Conservation (phyloP, 2,797 vertebrate species). For the Xiphorhynchus erythropygius region DNA sequence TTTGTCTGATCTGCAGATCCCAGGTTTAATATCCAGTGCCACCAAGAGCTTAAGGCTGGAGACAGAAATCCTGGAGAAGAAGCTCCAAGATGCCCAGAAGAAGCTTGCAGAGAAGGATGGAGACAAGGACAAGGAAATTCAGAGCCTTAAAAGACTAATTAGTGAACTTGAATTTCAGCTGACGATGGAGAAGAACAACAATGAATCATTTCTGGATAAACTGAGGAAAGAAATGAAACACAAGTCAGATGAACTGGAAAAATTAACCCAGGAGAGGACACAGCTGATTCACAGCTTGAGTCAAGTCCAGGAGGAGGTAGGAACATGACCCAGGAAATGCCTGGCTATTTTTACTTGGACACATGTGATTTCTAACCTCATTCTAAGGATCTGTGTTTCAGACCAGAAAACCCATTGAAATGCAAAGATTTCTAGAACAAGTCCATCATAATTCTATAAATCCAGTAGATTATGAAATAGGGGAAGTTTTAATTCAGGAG, state of each 20-base stretch:
- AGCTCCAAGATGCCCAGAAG: conserved; percentile 64
- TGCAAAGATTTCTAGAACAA: neutral
- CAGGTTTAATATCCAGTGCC: conserved; percentile 73
- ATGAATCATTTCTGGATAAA: conserved; percentile 57
- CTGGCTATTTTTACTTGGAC: neutral
- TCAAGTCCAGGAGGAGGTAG: conserved; percentile 84
- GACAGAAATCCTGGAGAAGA: conserved; percentile 71
- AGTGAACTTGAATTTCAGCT: conserved; percentile 73
- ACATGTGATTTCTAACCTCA: neutral
- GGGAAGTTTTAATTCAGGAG: neutral
- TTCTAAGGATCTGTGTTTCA: neutral
- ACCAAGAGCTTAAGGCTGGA: conserved; percentile 74
- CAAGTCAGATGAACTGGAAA: conserved; percentile 81
- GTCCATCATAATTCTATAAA: neutral
- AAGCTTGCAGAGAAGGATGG: conserved; percentile 71
- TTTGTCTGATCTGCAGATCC: conserved; percentile 72
- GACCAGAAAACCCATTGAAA: neutral
- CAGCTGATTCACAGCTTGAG: conserved; percentile 76
- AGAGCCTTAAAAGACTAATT: conserved; percentile 68
- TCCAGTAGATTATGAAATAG: neutral
- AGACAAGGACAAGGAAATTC: conserved; percentile 75
- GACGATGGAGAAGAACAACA: conserved; percentile 73
- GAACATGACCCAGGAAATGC: neutral
- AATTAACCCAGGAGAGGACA: conserved; percentile 72
- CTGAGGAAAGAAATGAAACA: conserved; percentile 76